A percentile compares a stretch with the other conserved stretches of the same genome.
Conservation (phyloP, 1,140 invertebrate genomes). For the Uloborus diversus region DNA sequence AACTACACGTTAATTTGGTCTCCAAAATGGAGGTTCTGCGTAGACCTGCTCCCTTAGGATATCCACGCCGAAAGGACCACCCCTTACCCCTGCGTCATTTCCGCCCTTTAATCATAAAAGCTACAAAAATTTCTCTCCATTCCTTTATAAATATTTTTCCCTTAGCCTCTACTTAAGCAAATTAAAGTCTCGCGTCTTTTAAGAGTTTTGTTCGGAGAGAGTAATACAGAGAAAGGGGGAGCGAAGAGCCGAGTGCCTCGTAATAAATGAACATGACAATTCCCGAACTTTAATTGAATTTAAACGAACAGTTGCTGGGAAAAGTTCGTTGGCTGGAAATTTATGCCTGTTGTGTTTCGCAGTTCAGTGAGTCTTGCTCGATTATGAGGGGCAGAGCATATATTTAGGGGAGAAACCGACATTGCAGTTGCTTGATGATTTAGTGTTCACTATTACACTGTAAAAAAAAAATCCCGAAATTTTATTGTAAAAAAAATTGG, state of each 20-base stretch:
- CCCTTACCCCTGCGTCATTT: conserved; percentile 29
- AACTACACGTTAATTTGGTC: no score
- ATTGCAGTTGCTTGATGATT: background rate
- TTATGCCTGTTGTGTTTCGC: conserved; percentile 52
- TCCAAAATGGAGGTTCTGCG: no score
- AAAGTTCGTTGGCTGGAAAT: conserved; percentile 38
- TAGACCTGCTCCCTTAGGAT: no score
- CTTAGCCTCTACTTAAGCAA: conserved; percentile 47
- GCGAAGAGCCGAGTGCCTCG: background rate
- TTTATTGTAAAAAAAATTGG: no score
- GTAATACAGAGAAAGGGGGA: background rate
- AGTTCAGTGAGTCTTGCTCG: conserved; percentile 44
- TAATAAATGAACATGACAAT: conserved; percentile 57
- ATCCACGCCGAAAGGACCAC: no score
- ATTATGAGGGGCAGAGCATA: background rate
- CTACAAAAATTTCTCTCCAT: conserved; percentile 51
- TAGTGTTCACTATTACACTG: no score
- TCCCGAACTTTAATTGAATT: conserved; percentile 57
- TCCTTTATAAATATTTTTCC: conserved; percentile 45
- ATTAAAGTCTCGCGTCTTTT: conserved; percentile 42
- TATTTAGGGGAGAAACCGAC: background rate
- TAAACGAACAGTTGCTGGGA: conserved; percentile 54
- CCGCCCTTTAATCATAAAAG: conserved; percentile 53
- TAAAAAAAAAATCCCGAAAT: no score
- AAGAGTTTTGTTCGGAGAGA: no score